A percentile compares a stretch with the other conserved stretches of the same genome.
These are phyloP conservation scores for Piaya cayana DNA, from an alignment of 2,113 vertebrate species.

Conservation along the genomic window DNA sequence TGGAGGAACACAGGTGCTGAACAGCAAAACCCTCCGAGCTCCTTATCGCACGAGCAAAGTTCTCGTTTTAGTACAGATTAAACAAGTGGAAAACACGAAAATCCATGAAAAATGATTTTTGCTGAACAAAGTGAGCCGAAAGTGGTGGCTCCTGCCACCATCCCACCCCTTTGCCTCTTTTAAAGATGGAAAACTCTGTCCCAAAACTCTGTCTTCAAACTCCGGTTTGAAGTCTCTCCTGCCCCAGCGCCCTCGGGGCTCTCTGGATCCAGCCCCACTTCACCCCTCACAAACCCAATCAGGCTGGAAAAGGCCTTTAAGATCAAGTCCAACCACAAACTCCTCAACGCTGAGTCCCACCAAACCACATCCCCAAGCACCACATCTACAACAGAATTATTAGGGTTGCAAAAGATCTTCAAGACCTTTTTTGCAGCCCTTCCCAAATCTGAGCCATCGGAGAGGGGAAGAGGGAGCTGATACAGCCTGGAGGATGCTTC, in stretches of 20 bases:
- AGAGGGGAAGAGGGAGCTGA: neutral
- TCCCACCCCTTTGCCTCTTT: neutral
- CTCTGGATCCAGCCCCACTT: rapidly evolving
- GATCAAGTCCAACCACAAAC: too few species aligned
- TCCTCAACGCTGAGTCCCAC: neutral
- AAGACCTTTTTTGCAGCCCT: too few species aligned
- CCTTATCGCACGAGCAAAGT: neutral
- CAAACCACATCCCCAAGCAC: neutral
- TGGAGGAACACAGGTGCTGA: neutral
- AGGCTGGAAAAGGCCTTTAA: too few species aligned
- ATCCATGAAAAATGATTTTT: neutral
- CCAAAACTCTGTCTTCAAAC: too few species aligned
- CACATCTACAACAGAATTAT: neutral
- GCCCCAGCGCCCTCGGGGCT: rapidly evolving
- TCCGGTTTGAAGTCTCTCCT: neutral
- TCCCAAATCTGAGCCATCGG: neutral
- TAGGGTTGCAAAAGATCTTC: neutral
- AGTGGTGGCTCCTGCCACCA: neutral
- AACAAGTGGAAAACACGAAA: neutral
- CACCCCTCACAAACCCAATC: too few species aligned
- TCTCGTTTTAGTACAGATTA: neutral
- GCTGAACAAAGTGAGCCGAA: neutral
- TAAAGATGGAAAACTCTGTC: neutral
- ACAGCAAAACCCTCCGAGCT: neutral
- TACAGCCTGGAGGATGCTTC: neutral